Conservation (phyloP, 2,797 vertebrate species). For the Syngnathus acus region DNA sequence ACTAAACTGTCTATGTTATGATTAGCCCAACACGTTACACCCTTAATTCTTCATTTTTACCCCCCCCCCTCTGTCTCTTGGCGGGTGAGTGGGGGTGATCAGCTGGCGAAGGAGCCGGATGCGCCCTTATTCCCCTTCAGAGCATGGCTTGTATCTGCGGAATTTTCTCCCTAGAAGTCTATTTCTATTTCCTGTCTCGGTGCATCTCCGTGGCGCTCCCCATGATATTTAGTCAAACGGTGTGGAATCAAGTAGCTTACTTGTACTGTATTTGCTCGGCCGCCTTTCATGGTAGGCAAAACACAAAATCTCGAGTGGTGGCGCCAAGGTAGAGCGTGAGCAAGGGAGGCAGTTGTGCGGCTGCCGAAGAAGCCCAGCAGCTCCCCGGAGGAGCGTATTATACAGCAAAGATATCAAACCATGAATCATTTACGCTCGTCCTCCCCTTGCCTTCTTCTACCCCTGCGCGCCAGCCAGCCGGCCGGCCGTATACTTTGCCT, state of each 20-base stretch:
- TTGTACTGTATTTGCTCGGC: constrained; percentile 52
- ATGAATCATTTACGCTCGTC: constrained; percentile 85
- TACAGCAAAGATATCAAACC: constrained; percentile 81
- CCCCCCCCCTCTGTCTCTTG: constrained; percentile 22
- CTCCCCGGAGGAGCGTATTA: constrained; percentile 78
- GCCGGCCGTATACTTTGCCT: constrained; percentile 51
- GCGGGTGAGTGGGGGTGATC: constrained; percentile 24
- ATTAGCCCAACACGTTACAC: constrained; percentile 70
- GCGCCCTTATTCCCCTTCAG: constrained; percentile 32
- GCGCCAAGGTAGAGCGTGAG: constrained; percentile 38
- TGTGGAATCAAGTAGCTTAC: constrained; percentile 44
- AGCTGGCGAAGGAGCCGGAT: constrained; percentile 16
- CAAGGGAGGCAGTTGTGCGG: constrained; percentile 41
- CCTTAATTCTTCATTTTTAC: constrained; percentile 48
- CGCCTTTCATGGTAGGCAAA: constrained; percentile 59
- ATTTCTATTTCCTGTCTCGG: constrained; percentile 33
- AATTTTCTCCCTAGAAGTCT: constrained; percentile 37
- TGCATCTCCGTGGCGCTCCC: constrained; percentile 9
- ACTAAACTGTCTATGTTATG: constrained; percentile 74
- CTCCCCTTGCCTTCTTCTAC: constrained; percentile 45
- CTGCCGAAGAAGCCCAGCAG: constrained; percentile 56
- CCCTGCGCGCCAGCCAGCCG: constrained; percentile 29
- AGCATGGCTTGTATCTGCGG: constrained; percentile 28
- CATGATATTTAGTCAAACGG: constrained; percentile 48
- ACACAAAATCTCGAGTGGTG: constrained; percentile 35